phyloP scores from a whole-genome alignment of 2,888 invertebrate genomes.

The Drosophila mimetica region DNA sequence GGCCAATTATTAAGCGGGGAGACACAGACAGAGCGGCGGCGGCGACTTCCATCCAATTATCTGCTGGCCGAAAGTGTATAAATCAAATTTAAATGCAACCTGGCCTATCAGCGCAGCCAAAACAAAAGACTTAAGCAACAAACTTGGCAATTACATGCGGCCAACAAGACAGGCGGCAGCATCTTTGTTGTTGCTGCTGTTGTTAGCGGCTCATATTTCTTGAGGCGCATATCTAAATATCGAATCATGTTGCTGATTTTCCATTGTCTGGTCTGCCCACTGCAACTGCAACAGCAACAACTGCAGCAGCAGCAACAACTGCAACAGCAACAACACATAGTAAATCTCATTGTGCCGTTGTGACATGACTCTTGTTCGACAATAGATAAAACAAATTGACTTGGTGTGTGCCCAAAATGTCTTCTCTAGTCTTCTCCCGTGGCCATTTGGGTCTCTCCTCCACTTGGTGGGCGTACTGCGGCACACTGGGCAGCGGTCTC shows the following conservation, averaged over 20 bases:
- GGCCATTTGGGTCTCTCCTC: slow-evolving; percentile 32
- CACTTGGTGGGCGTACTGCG: slow-evolving; percentile 34
- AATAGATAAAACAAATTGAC: slow-evolving; percentile 83
- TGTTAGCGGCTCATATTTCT: slow-evolving; percentile 79
- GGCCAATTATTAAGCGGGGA: slow-evolving; percentile 40
- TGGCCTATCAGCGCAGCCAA: slow-evolving; percentile 65
- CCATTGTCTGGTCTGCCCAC: slow-evolving; percentile 57
- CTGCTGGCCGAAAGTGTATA: slow-evolving; percentile 68
- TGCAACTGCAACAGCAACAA: slow-evolving; percentile 36
- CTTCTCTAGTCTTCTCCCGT: slow-evolving; percentile 66
- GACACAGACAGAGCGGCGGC: slow-evolving; percentile 61
- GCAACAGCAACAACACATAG: slow-evolving; percentile 50
- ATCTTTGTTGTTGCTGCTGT: slow-evolving; percentile 53
- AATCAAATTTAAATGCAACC: slow-evolving; percentile 78
- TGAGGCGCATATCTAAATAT: slow-evolving; percentile 79
- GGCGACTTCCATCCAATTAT: slow-evolving; percentile 74
- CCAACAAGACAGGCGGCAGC: slow-evolving; percentile 48
- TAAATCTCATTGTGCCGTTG: slow-evolving; percentile 79
- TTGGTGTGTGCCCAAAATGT: slow-evolving; percentile 82
- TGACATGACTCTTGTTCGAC: slow-evolving; percentile 82
- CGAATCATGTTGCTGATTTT: slow-evolving; percentile 79
- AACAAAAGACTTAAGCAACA: slow-evolving; percentile 79
- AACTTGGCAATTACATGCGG: slow-evolving; percentile 77
- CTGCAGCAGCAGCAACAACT: slow-evolving; percentile 32
- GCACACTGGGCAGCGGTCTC: slow-evolving; percentile 28